Conservation (phyloP, 2,888 invertebrate species). For the Caenorhabditis sp. region DNA sequence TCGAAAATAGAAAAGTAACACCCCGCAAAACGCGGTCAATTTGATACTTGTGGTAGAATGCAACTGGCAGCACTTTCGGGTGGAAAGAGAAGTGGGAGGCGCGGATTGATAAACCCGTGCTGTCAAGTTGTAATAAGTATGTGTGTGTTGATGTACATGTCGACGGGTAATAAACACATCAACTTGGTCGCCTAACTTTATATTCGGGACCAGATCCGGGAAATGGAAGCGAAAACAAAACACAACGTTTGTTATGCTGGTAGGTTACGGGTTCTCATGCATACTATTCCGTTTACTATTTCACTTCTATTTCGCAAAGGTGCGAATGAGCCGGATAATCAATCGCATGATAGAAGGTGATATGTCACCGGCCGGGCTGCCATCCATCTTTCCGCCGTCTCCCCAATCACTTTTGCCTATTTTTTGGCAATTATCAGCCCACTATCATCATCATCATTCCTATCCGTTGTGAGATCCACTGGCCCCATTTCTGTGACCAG, state of each 20-base stretch:
- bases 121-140: conserved; percentile 49
- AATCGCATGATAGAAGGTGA: conserved; percentile 31
- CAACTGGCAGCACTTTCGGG: conserved; percentile 1
- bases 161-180: conserved; percentile 38
- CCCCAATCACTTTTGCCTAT: conserved; percentile 14
- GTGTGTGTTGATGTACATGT: conserved; percentile 34
- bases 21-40: too few species aligned
- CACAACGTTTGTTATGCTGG: background rate
- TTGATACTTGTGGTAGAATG: too few species aligned
- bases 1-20: too few species aligned
- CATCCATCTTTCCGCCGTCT: conserved; percentile 38
- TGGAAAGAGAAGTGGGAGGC: conserved; percentile 15
- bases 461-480: conserved; percentile 13
- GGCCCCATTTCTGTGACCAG: conserved; percentile 21
- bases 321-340: background rate
- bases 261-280: too few species aligned
- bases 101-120: conserved; percentile 45
- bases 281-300: background rate
- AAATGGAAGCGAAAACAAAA: background rate
- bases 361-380: conserved; percentile 26
- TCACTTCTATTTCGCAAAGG: background rate
- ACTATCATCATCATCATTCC: too few species aligned
- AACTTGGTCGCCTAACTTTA: conserved; percentile 28
- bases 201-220: conserved; percentile 5
- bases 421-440: conserved; percentile 51